phyloP scores from a whole-genome alignment of 2,113 vertebrate species.

The Strigops habroptila region DNA sequence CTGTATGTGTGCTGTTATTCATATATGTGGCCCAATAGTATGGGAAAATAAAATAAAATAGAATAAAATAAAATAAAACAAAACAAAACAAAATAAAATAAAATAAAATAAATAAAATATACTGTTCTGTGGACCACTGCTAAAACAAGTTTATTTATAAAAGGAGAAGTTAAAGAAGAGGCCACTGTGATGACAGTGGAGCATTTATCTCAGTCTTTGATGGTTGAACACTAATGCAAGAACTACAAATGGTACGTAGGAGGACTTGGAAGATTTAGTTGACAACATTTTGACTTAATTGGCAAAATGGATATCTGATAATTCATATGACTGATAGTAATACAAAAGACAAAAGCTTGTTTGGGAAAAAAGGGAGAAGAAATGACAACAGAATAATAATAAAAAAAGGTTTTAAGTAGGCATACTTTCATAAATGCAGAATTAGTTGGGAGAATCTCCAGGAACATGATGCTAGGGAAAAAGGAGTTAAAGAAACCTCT shows the following conservation, averaged over 20 bases:
- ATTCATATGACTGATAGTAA: neutral
- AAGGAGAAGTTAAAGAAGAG: neutral
- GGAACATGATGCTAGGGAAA: neutral
- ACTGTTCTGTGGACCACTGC: neutral
- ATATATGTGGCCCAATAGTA: neutral
- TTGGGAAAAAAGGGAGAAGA: neutral
- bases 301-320: neutral
- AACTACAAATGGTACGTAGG: neutral
- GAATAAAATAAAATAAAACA: neutral
- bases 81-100: too few relatives aligned
- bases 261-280: neutral
- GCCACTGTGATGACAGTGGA: neutral
- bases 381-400: neutral
- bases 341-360: neutral
- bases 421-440: neutral
- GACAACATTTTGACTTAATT: constrained; percentile 4
- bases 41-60: neutral
- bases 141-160: constrained; percentile 2
- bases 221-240: neutral
- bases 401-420: neutral
- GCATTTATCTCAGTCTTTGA: neutral
- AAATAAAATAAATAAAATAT: neutral
- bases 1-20: neutral
- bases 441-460: neutral
- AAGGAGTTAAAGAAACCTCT: neutral